Evolutionary conservation across 2,113 vertebrate genomes (phyloP).

Genomic region (Pachycephala philippinensis): DNA sequence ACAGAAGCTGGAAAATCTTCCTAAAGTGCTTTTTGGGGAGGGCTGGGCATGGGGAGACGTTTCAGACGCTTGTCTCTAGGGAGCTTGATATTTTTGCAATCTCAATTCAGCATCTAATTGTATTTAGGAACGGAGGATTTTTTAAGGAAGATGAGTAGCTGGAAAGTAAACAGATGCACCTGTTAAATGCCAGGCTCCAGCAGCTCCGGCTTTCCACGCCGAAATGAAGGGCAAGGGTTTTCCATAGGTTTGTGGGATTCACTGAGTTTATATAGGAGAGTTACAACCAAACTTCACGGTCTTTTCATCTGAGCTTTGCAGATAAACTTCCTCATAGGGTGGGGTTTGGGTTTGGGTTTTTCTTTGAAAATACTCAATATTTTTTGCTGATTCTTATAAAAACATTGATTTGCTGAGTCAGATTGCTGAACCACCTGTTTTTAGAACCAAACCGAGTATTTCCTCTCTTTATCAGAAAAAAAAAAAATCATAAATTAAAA

Average conservation of each 20-base stretch:
- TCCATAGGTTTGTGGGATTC: background rate
- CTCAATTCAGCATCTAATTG: background rate
- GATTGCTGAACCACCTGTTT: constrained; percentile 14
- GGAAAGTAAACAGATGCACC: constrained; percentile 27
- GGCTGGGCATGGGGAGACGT: background rate
- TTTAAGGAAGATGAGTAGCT: background rate
- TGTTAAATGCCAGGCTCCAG: constrained; percentile 18
- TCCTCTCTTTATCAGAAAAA: background rate
- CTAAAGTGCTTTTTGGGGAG: background rate
- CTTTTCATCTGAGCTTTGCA: background rate
- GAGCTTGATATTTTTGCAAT: background rate
- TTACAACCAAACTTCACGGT: background rate
- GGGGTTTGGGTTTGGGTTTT: background rate
- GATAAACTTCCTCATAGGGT: background rate
- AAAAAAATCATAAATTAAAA: background rate
- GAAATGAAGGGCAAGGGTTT: background rate
- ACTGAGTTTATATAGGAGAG: background rate
- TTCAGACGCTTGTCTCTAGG: background rate
- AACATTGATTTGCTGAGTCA: constrained; percentile 32
- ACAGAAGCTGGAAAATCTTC: background rate
- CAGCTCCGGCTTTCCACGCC: background rate
- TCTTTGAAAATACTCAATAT: background rate
- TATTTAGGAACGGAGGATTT: background rate
- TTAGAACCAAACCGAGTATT: background rate
- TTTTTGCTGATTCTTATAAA: background rate